Evolutionary conservation across 30 jellyfish, hydroid and myxozoan species (phyloP).

Genomic region (Haliclystus octoradiatus): DNA sequence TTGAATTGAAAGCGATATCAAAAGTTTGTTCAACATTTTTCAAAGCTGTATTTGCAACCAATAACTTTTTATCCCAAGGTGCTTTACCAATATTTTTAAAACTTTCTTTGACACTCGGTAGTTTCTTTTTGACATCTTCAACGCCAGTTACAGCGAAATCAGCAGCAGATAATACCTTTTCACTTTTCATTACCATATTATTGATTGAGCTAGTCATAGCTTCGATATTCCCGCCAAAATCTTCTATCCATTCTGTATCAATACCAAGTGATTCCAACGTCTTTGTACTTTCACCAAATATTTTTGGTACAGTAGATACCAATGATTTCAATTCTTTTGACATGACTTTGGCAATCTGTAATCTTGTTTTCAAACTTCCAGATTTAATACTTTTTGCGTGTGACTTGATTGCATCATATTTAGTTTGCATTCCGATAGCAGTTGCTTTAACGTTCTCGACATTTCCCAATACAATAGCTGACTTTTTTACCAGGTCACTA

Average conservation of each 20-base stretch:
- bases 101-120: constrained; percentile 24
- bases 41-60: constrained; percentile 22
- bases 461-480: constrained; percentile 44
- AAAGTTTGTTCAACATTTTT: constrained; percentile 11
- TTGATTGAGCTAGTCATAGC: constrained; percentile 25
- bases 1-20: constrained; percentile 37
- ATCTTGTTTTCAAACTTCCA: constrained; percentile 55
- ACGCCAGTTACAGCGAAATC: constrained; percentile 45
- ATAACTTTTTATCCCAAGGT: constrained; percentile 51
- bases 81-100: constrained; percentile 34
- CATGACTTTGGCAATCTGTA: constrained; percentile 38
- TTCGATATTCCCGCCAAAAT: constrained; percentile 26
- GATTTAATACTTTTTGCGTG: constrained; percentile 9
- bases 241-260: constrained; percentile 51
- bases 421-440: constrained; percentile 14
- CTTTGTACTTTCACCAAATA: constrained; percentile 25
- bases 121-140: constrained; percentile 22
- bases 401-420: neutral
- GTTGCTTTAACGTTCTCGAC: constrained; percentile 29
- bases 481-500: constrained; percentile 25
- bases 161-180: constrained; percentile 40
- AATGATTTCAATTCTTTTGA: constrained; percentile 11
- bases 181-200: constrained; percentile 33
- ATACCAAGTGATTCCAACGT: constrained; percentile 65
- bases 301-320: constrained; percentile 13